Percentiles rank a stretch among this genome's conserved stretches.
Evolutionary conservation across 2,797 vertebrate species (phyloP).

Genomic region (Nyctibius grandis): DNA sequence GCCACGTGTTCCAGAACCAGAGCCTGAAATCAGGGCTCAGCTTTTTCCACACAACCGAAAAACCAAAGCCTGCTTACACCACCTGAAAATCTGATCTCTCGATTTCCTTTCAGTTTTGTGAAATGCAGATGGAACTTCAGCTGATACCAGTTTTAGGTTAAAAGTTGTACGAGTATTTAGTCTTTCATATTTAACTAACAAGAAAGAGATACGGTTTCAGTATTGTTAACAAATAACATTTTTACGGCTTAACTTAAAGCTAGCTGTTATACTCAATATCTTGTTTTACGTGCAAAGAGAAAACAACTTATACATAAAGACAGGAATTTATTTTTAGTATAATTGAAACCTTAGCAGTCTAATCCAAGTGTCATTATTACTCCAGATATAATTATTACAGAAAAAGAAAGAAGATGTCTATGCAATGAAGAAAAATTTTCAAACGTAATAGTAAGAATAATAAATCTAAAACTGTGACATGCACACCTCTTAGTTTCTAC

Average conservation of each 20-base stretch:
- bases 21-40: not conserved
- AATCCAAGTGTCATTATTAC: not conserved
- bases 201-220: not conserved
- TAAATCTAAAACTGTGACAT: not conserved
- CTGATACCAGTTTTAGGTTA: not conserved
- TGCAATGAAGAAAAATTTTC: not conserved
- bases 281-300: not conserved
- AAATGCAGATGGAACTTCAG: not conserved
- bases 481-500: not conserved
- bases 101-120: not conserved
- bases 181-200: not conserved
- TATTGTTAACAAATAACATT: not conserved
- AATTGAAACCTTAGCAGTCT: not conserved
- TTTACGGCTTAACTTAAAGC: not conserved
- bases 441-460: not conserved
- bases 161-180: not conserved
- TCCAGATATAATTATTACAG: not conserved
- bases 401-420: not conserved
- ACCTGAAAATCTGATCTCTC: not conserved
- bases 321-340: not conserved
- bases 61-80: not conserved
- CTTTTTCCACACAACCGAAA: not conserved
- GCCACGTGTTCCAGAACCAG: rapidly evolving
- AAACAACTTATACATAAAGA: not conserved
- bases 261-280: not conserved